Evolutionary conservation across 2,888 invertebrate species (phyloP).

Genomic region (Drosophila siamana): DNA sequence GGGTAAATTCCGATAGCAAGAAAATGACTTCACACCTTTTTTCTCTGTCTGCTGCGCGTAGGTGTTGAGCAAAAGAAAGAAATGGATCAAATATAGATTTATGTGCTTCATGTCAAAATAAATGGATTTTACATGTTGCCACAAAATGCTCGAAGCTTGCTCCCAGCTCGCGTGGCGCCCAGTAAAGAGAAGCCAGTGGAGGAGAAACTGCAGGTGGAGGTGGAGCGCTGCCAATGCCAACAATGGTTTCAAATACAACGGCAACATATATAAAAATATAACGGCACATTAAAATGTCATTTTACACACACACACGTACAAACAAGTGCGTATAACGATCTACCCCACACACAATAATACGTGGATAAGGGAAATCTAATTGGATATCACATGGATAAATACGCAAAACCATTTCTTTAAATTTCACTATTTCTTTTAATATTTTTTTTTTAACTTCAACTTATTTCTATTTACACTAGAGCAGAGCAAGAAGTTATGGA

Average conservation of each 20-base stretch:
- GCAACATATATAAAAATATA: slow-evolving; percentile 72
- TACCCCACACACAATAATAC: neutral
- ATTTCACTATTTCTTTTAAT: too few species aligned
- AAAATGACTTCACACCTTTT: slow-evolving; percentile 71
- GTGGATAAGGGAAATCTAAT: neutral
- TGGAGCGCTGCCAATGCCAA: slow-evolving; percentile 13
- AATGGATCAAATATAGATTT: slow-evolving; percentile 81
- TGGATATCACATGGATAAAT: neutral
- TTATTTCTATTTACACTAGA: neutral
- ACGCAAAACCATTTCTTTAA: too few species aligned
- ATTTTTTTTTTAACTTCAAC: too few species aligned
- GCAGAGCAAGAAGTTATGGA: too few species aligned
- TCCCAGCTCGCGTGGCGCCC: slow-evolving; percentile 5
- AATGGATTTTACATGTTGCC: slow-evolving; percentile 80
- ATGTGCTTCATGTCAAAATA: slow-evolving; percentile 77
- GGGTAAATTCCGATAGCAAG: slow-evolving; percentile 26
- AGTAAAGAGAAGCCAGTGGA: slow-evolving; percentile 1
- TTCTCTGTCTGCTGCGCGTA: slow-evolving; percentile 8
- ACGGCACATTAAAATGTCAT: slow-evolving; percentile 77
- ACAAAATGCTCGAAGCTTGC: slow-evolving; percentile 32
- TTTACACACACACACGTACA: slow-evolving; percentile 55
- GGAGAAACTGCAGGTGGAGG: slow-evolving; percentile 4
- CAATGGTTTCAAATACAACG: slow-evolving; percentile 50
- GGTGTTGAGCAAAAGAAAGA: slow-evolving; percentile 34
- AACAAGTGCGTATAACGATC: slow-evolving; percentile 49